Conservation (phyloP, 1,140 invertebrate species). For the Trichoplusia ni region DNA sequence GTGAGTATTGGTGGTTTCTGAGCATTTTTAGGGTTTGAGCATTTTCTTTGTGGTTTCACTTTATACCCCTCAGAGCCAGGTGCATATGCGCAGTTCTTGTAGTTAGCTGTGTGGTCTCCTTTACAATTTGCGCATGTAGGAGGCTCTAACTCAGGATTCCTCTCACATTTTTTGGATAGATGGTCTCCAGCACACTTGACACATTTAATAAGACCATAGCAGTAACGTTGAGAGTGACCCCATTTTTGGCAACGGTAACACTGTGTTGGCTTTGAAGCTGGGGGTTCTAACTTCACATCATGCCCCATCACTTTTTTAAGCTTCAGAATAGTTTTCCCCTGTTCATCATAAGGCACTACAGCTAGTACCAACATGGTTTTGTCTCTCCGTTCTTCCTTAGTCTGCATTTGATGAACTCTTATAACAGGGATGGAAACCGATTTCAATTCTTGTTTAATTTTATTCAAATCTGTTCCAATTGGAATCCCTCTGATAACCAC, state of each 20-base stretch:
- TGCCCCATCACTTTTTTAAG: slow-evolving; percentile 46
- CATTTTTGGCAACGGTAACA: slow-evolving; percentile 62
- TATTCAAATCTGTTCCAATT: slow-evolving; percentile 41
- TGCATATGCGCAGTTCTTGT: slow-evolving; percentile 48
- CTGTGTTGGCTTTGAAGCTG: slow-evolving; percentile 43
- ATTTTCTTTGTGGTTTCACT: background rate
- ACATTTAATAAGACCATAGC: slow-evolving; percentile 54
- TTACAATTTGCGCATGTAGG: slow-evolving; percentile 67
- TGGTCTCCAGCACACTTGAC: slow-evolving; percentile 61
- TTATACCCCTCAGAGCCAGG: slow-evolving; percentile 35
- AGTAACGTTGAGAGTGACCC: slow-evolving; percentile 64
- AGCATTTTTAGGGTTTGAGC: background rate
- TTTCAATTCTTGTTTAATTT: slow-evolving; percentile 47
- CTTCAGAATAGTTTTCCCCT: slow-evolving; percentile 49
- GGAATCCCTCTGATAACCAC: slow-evolving; percentile 55
- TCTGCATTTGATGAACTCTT: slow-evolving; percentile 57
- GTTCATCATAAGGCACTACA: slow-evolving; percentile 48
- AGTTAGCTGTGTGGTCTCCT: slow-evolving; percentile 58
- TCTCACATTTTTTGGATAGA: slow-evolving; percentile 48
- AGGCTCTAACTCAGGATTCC: slow-evolving; percentile 38
- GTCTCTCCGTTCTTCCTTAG: slow-evolving; percentile 33
- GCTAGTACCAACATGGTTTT: slow-evolving; percentile 44
- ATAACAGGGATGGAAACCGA: slow-evolving; percentile 48
- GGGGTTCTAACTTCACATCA: slow-evolving; percentile 49
- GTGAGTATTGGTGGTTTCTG: slow-evolving; percentile 20